Conservation (phyloP, 37 sponge, comb jelly and placozoan species). For the Oscarella lobularis region DNA sequence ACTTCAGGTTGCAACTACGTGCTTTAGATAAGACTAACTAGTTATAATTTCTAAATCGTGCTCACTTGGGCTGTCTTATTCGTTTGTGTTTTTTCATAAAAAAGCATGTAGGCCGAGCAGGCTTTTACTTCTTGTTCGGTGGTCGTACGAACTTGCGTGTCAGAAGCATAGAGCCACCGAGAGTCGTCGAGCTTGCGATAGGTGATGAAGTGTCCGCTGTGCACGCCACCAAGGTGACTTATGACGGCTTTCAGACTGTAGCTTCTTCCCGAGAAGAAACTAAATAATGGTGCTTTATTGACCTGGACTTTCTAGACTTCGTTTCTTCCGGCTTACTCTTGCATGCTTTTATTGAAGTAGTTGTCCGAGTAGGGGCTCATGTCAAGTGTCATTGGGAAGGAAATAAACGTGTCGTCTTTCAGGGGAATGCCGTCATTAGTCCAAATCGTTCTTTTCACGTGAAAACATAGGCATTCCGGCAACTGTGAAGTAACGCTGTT, state of each 20-base stretch:
- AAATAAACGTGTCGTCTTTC: constrained; percentile 41
- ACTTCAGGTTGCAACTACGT: too few relatives aligned
- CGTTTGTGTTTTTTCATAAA: constrained; percentile 34
- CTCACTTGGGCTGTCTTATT: too few relatives aligned
- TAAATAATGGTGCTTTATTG: constrained; percentile 2
- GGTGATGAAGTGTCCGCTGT: constrained; percentile 76
- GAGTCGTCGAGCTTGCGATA: constrained; percentile 27
- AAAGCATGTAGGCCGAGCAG: constrained; percentile 60
- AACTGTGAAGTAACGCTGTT: constrained; percentile 5
- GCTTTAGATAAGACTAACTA: too few relatives aligned
- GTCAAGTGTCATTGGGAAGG: constrained; percentile 53
- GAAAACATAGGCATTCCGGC: constrained; percentile 57
- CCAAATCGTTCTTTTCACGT: constrained; percentile 53
- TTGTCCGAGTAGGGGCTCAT: constrained; percentile 21
- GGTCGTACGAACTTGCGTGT: constrained; percentile 40
- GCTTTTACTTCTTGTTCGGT: constrained; percentile 25
- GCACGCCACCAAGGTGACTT: constrained; percentile 59
- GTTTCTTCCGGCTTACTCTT: too few relatives aligned
- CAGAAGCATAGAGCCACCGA: constrained; percentile 68
- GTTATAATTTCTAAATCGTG: too few relatives aligned
- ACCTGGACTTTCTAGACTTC: neutral
- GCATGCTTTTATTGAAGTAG: neutral
- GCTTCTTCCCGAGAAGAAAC: neutral
- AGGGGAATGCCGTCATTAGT: constrained; percentile 14
- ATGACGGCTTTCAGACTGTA: constrained; percentile 51